phyloP scores from a whole-genome alignment of 2,888 invertebrate genomes.

The Chelonus formosanus region DNA sequence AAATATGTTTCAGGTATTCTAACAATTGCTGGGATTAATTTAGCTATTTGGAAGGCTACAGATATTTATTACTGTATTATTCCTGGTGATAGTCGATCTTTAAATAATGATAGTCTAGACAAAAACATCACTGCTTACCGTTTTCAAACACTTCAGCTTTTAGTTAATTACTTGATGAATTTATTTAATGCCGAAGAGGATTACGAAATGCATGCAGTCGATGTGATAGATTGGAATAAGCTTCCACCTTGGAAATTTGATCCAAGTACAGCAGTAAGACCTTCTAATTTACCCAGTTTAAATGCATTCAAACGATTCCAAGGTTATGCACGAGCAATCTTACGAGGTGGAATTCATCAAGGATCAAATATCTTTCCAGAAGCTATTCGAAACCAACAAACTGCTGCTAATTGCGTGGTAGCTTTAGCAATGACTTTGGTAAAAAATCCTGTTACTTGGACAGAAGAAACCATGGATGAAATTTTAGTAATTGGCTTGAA shows the following conservation, averaged over 20 bases:
- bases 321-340: slow-evolving; percentile 53
- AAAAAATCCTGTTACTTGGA: slow-evolving; percentile 58
- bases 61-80: slow-evolving; percentile 50
- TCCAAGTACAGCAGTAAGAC: slow-evolving; percentile 53
- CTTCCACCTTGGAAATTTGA: slow-evolving; percentile 53
- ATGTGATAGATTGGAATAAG: slow-evolving; percentile 53
- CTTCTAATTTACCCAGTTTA: slow-evolving; percentile 54
- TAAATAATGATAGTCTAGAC: background rate
- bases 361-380: slow-evolving; percentile 52
- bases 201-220: slow-evolving; percentile 54
- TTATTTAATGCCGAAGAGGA: slow-evolving; percentile 46
- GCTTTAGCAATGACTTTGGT: slow-evolving; percentile 56
- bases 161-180: slow-evolving; percentile 43
- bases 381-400: slow-evolving; percentile 49
- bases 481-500: slow-evolving; percentile 51
- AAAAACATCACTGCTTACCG: slow-evolving; percentile 32
- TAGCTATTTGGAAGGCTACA: slow-evolving; percentile 52
- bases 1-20: slow-evolving; percentile 48
- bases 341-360: slow-evolving; percentile 53
- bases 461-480: slow-evolving; percentile 57
- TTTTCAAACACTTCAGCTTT: slow-evolving; percentile 36
- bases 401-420: slow-evolving; percentile 56
- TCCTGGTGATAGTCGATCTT: slow-evolving; percentile 39
- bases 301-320: slow-evolving; percentile 54
- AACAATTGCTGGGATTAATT: slow-evolving; percentile 40